Evolutionary conservation across 1,140 invertebrate species (phyloP).

Genomic region (Trichonephila clavipes): DNA sequence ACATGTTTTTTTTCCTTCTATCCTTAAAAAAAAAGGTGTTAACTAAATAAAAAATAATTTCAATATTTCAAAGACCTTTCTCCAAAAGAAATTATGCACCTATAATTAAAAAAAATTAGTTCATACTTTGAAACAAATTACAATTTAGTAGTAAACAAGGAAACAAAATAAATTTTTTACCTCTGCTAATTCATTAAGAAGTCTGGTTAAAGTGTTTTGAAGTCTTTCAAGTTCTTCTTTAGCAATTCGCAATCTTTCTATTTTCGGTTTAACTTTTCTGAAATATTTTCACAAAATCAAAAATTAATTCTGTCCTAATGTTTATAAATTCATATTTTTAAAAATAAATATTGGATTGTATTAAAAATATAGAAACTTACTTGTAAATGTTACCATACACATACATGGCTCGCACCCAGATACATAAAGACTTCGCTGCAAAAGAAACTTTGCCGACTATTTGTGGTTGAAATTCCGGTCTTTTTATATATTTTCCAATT

Average conservation of each 20-base stretch:
- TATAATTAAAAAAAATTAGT: too few species aligned
- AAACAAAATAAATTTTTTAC: neutral
- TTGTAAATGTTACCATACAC: conserved; percentile 92
- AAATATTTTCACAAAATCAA: neutral
- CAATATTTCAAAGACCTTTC: too few species aligned
- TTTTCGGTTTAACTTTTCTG: conserved; percentile 68
- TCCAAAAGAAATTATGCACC: too few species aligned
- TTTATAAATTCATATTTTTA: too few species aligned
- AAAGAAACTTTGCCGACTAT: conserved; percentile 90
- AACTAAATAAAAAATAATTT: too few species aligned
- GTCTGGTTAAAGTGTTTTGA: conserved; percentile 30
- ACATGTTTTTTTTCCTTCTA: too few species aligned
- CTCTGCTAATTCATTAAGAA: conserved; percentile 49
- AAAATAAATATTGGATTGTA: too few species aligned
- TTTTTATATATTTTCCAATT: conserved; percentile 88
- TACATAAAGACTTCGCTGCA: conserved; percentile 91
- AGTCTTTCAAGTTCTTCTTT: conserved; percentile 62
- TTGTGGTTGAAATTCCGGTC: conserved; percentile 92
- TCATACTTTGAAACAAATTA: too few species aligned
- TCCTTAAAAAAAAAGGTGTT: too few species aligned
- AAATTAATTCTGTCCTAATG: neutral
- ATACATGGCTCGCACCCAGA: conserved; percentile 95
- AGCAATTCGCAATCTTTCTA: conserved; percentile 46
- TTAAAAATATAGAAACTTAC: conserved; percentile 26
- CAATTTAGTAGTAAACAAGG: too few species aligned